Evolutionary conservation across 2,888 invertebrate genomes (phyloP), one percentile per base, ranked within the genome.

Genomic region (Cheilosia impressa): DNA sequence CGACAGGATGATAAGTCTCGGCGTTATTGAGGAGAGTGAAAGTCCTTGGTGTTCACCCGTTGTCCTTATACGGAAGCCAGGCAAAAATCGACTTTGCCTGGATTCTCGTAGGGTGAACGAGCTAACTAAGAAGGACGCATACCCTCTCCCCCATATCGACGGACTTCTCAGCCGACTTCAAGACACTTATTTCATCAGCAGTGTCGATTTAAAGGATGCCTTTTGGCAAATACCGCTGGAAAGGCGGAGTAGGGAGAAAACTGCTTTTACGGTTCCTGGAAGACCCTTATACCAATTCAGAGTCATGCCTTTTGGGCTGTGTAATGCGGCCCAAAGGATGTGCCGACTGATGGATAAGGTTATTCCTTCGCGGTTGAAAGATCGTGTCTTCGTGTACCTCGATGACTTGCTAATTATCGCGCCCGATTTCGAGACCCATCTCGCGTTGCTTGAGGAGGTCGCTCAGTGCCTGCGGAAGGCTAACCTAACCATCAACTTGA

Each of bases 41-140:
- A 90, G 45, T 31, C 31, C 31, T 31, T 31, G 31, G 31, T 31
- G 9, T 31, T 31, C 31, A 9, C 9, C 31, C 9, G 31, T 31
- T 9, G 31, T 45, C 15, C 43, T 43, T n/a, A 43, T 89, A 90
- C 0, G 88, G 0, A 90, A 90, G 60, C 75, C 85, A 6, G 88
- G 88, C 0, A 88, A 87, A 19, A 88, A 87, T 31, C 57, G 89
- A 0, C 88, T 89, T 15, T 89, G 89, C 43, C 79, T 90, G 0
- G 89, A 90, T 47, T 89, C 87, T n/a, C 34, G 90, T 4, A 87
- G 88, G 47, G 80, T 90, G 0, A 90, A 90, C 45, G 19, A 27
- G 0, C 88, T 89, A 0, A 89, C 89, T 0, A 80, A 84, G 22
- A 84, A 88, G 80, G 87, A 10, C 47, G 63, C 9, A 0, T 53